Evolutionary conservation across 2,113 vertebrate species (phyloP).

Genomic region (Scomber japonicus): DNA sequence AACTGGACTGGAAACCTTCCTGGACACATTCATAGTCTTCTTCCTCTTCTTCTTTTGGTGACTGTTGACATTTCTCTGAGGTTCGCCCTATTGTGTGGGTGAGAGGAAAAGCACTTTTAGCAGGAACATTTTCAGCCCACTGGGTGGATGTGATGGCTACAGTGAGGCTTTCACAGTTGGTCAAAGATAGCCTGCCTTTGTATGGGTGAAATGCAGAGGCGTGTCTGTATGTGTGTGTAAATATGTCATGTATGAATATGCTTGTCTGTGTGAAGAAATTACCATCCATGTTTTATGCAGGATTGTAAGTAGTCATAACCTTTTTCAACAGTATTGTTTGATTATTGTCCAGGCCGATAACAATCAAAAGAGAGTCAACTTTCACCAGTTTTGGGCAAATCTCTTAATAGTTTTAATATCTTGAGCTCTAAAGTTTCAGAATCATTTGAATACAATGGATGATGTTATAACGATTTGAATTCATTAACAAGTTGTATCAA

Average conservation of each 20-base stretch:
- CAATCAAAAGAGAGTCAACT: background rate
- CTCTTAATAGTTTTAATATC: too few species aligned
- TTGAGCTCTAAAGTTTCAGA: too few species aligned
- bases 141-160: conserved; percentile 32
- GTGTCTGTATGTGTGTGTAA: conserved; percentile 29
- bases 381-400: too few species aligned
- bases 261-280: background rate
- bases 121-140: conserved; percentile 44
- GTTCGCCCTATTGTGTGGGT: conserved; percentile 51
- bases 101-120: conserved; percentile 65
- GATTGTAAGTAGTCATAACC: background rate
- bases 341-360: background rate
- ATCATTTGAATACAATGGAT: too few species aligned
- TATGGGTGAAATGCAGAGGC: conserved; percentile 37
- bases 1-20: conserved; percentile 17
- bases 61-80: conserved; percentile 20
- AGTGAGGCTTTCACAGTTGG: conserved; percentile 39
- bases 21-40: conserved; percentile 6
- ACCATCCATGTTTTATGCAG: background rate
- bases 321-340: background rate
- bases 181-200: conserved; percentile 47
- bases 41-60: conserved; percentile 16
- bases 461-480: too few species aligned
- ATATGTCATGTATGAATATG: conserved; percentile 9
- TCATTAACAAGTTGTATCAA: too few species aligned